Evolutionary conservation across 2,888 invertebrate species (phyloP), one percentile per base, ranked within the genome.

Genomic region (Agrochola litura): DNA sequence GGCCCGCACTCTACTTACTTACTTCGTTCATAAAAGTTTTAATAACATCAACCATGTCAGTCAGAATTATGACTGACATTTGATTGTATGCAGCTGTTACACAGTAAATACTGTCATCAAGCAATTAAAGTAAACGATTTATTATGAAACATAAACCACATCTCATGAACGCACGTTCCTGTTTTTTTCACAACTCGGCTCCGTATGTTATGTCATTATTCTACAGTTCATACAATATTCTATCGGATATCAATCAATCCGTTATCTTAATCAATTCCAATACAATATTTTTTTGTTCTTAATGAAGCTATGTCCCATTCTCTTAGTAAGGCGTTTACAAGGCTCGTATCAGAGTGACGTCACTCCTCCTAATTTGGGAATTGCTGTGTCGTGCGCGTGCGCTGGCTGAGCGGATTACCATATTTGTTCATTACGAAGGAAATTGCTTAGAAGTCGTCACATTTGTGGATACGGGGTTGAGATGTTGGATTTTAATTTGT

Each of bases 381-480:
- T 76, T 74, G 68, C 73, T 77, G 80, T 73, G 79, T 79, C 64
- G 58, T 61, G 82, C 60, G 64, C 82, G 85, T 73, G 65, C 69
- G 77, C 68, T 43, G 60, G 46, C 58, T 54, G 74, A 82, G 72
- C 71, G 61, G 69, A 77, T 85, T 72, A 71, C 92, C 90, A 61
- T 91, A 90, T 85, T 84, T 79, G 91, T 89, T 73, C 89, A 90
- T 91, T 90, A 76, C 52, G 52, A 75, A 84, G 76, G 82, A 87
- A 86, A 87, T 85, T 56, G 64, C 43, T 73, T 77, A 41, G 65
- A 61, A 54, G 16, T 52, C 58, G 83, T 77, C 71, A 63, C 65
- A 79, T 77, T 78, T 76, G 64, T 82, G 54, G 66, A 79, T 75
- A 63, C 63, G 71, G 68, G 68, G 46, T 76, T 63, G 65, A 69